phyloP scores from a whole-genome alignment of 2,888 invertebrate genomes.

The Pristionchus fissidentatus region DNA sequence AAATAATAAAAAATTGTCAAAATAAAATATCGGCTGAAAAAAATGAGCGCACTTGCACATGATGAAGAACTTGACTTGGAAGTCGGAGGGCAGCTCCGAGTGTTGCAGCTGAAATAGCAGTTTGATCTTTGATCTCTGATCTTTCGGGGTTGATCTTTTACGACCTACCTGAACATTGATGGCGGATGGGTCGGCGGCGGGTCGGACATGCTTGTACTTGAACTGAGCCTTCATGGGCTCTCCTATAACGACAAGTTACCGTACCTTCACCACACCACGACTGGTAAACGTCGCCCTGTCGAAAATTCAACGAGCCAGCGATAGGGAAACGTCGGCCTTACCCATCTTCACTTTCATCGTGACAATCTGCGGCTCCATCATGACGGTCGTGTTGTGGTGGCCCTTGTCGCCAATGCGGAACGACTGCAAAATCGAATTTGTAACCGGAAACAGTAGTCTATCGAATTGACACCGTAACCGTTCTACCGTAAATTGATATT shows the following conservation, averaged over 20 bases:
- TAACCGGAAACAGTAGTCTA: not conserved
- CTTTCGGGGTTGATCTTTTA: not conserved
- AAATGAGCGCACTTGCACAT: constrained; percentile 42
- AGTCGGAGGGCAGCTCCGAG: constrained; percentile 12
- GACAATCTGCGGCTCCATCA: constrained; percentile 46
- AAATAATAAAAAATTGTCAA: not conserved
- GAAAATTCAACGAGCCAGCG: not conserved
- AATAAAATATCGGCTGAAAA: not conserved
- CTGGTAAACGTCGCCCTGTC: not conserved
- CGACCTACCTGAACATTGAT: constrained; percentile 36
- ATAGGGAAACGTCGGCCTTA: constrained; percentile 25
- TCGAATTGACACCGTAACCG: not conserved
- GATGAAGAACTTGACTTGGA: constrained; percentile 45
- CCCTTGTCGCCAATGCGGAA: constrained; percentile 37
- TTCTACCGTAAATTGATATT: constrained; percentile 16
- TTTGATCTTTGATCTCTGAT: not conserved
- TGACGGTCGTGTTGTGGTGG: constrained; percentile 32
- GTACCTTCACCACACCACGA: not conserved
- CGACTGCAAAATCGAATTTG: constrained; percentile 20
- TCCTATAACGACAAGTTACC: constrained; percentile 11
- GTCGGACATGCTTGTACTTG: constrained; percentile 47
- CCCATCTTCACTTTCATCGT: constrained; percentile 47
- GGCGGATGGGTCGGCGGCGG: constrained; percentile 13
- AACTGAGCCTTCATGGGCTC: constrained; percentile 39
- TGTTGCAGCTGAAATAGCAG: constrained; percentile 18